Conservation (phyloP, 2,113 vertebrate species). For the Megatriorchis doriae region DNA sequence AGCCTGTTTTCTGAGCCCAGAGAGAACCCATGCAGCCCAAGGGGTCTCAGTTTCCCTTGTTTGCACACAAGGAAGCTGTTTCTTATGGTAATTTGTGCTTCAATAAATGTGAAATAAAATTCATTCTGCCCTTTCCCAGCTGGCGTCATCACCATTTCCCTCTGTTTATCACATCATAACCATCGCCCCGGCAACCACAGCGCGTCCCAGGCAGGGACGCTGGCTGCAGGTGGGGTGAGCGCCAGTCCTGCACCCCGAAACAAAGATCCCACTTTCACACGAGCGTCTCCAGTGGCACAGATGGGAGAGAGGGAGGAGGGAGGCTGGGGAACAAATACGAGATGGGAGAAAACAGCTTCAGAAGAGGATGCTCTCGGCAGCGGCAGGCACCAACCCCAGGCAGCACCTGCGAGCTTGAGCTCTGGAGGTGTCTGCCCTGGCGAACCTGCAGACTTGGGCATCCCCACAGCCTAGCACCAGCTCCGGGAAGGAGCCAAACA, state of each 20-base stretch:
- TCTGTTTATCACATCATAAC: constrained; percentile 34
- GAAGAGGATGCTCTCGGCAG: not conserved
- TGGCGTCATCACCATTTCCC: constrained; percentile 4
- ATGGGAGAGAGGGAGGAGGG: rapidly evolving
- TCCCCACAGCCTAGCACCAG: rapidly evolving
- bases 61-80: not conserved
- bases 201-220: not conserved
- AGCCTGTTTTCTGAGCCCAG: not conserved
- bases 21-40: not conserved
- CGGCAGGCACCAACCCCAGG: rapidly evolving
- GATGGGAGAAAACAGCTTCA: not conserved
- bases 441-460: rapidly evolving
- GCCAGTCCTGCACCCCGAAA: rapidly evolving
- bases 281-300: not conserved
- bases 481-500: not conserved
- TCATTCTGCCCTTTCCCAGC: constrained; percentile 33
- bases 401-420: rapidly evolving
- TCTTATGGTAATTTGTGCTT: constrained; percentile 52
- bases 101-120: constrained; percentile 31
- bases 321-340: rapidly evolving
- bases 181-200: not conserved
- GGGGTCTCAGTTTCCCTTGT: not conserved
- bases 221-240: not conserved
- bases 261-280: not conserved
- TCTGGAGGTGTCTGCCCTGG: not conserved